Evolutionary conservation across 2,113 vertebrate genomes (phyloP).

Genomic region (Mustelus asterias): DNA sequence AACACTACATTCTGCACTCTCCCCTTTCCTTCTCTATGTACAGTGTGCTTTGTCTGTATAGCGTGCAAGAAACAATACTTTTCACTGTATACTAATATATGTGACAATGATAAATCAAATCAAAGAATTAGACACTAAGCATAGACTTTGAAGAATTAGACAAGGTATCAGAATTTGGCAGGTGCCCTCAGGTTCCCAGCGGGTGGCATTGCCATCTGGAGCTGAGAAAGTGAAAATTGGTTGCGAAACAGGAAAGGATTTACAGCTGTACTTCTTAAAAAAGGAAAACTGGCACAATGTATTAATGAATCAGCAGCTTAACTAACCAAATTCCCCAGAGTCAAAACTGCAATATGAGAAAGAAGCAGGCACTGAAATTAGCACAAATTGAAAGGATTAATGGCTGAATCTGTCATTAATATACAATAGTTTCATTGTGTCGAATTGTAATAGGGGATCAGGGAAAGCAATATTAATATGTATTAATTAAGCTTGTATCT

Average conservation of each 20-base stretch:
- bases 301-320: not conserved
- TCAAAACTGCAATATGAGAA: not conserved
- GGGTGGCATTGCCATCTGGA: not conserved
- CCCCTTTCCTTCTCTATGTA: too few relatives aligned
- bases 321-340: not conserved
- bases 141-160: not conserved
- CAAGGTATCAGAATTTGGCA: not conserved
- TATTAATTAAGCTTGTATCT: not conserved
- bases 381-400: conserved; percentile 4
- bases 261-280: too few relatives aligned
- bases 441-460: not conserved
- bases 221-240: not conserved
- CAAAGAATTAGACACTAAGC: not conserved
- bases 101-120: too few relatives aligned
- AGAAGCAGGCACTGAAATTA: not conserved
- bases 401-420: not conserved
- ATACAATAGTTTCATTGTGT: too few relatives aligned
- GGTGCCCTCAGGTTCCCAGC: not conserved
- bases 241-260: not conserved
- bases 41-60: too few relatives aligned
- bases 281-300: not conserved
- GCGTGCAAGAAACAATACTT: too few relatives aligned
- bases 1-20: too few relatives aligned
- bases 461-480: not conserved
- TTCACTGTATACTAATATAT: too few relatives aligned